Evolutionary conservation across 2,797 vertebrate species (phyloP).

Genomic region (Typhlichthys eigenmanni): DNA sequence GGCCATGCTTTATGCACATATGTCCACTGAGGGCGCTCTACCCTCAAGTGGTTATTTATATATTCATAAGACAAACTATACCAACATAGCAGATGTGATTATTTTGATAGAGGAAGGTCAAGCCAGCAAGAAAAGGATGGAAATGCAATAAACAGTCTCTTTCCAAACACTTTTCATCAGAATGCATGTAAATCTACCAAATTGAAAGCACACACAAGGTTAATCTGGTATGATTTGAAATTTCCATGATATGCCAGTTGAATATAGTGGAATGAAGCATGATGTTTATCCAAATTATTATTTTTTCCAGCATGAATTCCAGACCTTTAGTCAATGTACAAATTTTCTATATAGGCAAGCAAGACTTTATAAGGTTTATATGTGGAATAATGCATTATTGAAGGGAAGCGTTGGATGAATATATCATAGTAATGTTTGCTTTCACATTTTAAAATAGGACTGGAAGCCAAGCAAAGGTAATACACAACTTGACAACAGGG

Average conservation of each 20-base stretch:
- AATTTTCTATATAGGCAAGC: conserved; percentile 59
- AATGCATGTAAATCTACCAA: conserved; percentile 92
- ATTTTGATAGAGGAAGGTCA: conserved; percentile 91
- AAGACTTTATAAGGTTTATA: conserved; percentile 52
- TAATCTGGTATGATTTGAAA: conserved; percentile 98
- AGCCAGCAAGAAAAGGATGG: conserved; percentile 84
- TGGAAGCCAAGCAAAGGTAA: conserved; percentile 6
- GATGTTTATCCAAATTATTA: conserved; percentile 71
- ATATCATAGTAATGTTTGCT: conserved; percentile 24
- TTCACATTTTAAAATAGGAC: conserved; percentile 23
- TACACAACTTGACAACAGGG: conserved; percentile 33
- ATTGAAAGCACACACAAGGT: conserved; percentile 83
- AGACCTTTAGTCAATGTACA: conserved; percentile 56
- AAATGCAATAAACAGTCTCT: conserved; percentile 91
- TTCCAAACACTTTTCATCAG: conserved; percentile 86
- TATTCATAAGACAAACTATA: conserved; percentile 87
- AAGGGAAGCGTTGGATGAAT: conserved; percentile 23
- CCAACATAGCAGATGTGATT: conserved; percentile 91
- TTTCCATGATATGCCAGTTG: conserved; percentile 82
- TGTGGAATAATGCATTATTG: conserved; percentile 41
- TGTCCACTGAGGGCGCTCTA: conserved; percentile 67
- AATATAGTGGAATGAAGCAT: conserved; percentile 75
- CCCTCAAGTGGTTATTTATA: conserved; percentile 85
- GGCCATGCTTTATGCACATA: conserved; percentile 27
- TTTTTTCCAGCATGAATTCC: conserved; percentile 56